These are phyloP conservation scores for Cisticola juncidis DNA, from an alignment of 2,113 vertebrate genomes.

Conservation along the genomic window DNA sequence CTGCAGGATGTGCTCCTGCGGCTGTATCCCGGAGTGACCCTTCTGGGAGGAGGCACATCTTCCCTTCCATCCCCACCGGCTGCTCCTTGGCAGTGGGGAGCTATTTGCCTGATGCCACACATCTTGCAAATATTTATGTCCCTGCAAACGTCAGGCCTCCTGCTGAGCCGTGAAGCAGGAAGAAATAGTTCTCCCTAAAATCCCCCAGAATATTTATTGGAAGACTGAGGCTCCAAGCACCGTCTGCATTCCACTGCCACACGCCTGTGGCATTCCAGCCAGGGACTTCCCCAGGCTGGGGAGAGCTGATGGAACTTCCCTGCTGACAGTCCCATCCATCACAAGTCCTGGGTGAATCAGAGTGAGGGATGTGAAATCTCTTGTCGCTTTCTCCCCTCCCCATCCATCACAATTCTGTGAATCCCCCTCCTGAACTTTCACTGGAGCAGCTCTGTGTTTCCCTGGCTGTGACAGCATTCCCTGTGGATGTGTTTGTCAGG, in stretches of 20 bases:
- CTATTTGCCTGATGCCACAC: neutral
- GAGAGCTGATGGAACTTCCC: neutral
- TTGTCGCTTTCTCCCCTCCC: neutral
- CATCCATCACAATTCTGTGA: neutral
- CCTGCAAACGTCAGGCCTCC: neutral
- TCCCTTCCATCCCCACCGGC: accelerated
- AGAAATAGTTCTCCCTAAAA: neutral
- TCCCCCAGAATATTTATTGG: neutral
- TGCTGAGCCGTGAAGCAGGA: neutral
- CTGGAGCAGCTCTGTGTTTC: neutral
- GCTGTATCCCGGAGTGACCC: neutral
- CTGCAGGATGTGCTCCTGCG: neutral
- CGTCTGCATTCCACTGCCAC: neutral
- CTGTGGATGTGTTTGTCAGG: neutral
- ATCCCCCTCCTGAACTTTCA: neutral
- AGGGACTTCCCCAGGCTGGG: neutral
- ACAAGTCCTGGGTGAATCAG: neutral
- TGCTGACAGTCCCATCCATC: neutral
- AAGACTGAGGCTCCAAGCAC: neutral
- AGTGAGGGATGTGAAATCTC: neutral
- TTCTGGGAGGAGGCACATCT: neutral
- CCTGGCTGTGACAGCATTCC: accelerated
- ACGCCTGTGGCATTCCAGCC: neutral
- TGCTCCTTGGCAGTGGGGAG: neutral
- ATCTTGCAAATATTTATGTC: neutral